These are phyloP conservation scores for Huso huso DNA, from an alignment of 2,797 vertebrate species.

Conservation along the genomic window DNA sequence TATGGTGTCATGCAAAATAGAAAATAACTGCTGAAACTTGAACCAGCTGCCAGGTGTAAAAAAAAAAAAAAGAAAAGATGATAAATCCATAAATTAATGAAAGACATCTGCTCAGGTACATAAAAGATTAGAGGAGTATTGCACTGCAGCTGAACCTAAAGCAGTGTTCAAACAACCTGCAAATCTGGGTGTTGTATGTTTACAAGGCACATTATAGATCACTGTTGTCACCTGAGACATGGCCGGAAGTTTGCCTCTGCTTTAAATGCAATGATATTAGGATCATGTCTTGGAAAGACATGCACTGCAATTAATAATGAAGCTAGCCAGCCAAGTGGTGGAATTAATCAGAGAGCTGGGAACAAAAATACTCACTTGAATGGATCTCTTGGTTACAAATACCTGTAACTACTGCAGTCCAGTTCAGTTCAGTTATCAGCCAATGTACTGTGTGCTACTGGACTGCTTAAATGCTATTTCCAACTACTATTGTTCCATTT, in stretches of 20 bases:
- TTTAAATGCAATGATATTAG: constrained; percentile 1
- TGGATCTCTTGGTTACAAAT: too few relatives aligned
- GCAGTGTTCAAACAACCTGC: constrained; percentile 63
- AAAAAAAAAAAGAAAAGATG: constrained; percentile 48
- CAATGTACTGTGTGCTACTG: too few relatives aligned
- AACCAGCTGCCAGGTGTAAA: constrained; percentile 80
- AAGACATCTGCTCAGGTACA: constrained; percentile 84
- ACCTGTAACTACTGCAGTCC: too few relatives aligned
- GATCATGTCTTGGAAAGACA: neutral
- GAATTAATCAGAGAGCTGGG: neutral
- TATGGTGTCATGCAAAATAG: constrained; percentile 74
- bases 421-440: too few relatives aligned
- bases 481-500: too few relatives aligned
- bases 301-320: neutral
- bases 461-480: too few relatives aligned
- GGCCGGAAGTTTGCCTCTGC: constrained; percentile 12
- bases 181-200: constrained; percentile 38
- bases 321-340: neutral
- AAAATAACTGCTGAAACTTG: constrained; percentile 89
- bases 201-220: constrained; percentile 37
- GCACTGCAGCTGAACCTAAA: constrained; percentile 64
- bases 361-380: neutral
- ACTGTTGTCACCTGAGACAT: constrained; percentile 42
- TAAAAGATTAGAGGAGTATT: constrained; percentile 83
- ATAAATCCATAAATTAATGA: constrained; percentile 95